Conservation (phyloP, 2,888 invertebrate genomes). For the Ditula angustiorana region DNA sequence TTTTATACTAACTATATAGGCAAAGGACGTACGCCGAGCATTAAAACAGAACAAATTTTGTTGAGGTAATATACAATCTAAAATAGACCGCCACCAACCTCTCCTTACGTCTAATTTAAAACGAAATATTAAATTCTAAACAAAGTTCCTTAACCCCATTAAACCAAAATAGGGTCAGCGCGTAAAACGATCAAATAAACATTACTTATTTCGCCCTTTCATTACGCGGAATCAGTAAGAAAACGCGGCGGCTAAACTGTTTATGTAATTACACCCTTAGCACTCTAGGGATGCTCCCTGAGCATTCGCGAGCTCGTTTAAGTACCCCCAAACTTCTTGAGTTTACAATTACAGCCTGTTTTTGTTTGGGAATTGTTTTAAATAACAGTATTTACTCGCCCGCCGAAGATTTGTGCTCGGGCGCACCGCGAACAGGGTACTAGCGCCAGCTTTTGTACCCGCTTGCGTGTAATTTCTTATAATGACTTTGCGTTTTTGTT, state of each 20-base stretch:
- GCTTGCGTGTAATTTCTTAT: too few relatives aligned
- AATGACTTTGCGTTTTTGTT: too few relatives aligned
- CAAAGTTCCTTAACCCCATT: slow-evolving; percentile 8
- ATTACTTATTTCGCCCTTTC: slow-evolving; percentile 35
- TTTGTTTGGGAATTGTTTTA: slow-evolving; percentile 39
- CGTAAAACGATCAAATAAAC: slow-evolving; percentile 35
- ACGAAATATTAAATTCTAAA: slow-evolving; percentile 11
- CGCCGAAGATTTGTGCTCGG: slow-evolving; percentile 14
- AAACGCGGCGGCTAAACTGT: slow-evolving; percentile 24
- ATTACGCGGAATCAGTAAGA: slow-evolving; percentile 34
- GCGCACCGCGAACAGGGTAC: slow-evolving; percentile 10
- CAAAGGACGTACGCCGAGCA: too few relatives aligned
- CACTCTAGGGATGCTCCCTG: slow-evolving; percentile 12
- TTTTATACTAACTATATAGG: too few relatives aligned
- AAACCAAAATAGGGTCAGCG: slow-evolving; percentile 25
- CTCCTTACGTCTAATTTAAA: too few relatives aligned
- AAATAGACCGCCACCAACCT: too few relatives aligned
- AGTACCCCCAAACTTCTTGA: slow-evolving; percentile 32
- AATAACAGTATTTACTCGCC: slow-evolving; percentile 34
- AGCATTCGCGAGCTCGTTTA: slow-evolving; percentile 34
- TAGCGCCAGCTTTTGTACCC: too few relatives aligned
- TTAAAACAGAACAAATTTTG: too few relatives aligned
- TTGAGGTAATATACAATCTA: too few relatives aligned
- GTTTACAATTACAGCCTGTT: slow-evolving; percentile 39
- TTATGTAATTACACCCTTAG: slow-evolving; percentile 33